Evolutionary conservation across 2,113 vertebrate genomes (phyloP), one percentile per base, ranked within the genome.

Genomic region (Carassius gibelio): DNA sequence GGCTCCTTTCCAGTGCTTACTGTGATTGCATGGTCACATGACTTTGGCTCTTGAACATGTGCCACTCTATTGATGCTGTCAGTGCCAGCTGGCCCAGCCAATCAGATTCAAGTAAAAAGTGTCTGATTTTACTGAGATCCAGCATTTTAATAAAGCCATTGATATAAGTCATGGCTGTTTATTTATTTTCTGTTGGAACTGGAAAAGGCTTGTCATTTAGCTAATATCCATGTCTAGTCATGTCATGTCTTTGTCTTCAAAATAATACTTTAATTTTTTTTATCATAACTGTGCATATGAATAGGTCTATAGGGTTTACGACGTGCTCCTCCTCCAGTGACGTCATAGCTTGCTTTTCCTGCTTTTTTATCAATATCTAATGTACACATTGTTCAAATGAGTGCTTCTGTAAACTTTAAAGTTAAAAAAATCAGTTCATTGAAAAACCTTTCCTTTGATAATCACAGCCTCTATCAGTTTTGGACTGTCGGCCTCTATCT

Each of bases 101-200:
- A 72, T 82, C 81, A 72, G 79, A 52, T 69, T n/a, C 1, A 5
- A 72, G 50, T 82, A 82, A 82, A 82, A 23, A 71, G 21, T 71
- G 26, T 21, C 68, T 55, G 64, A 36, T 72, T 57, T 82, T 36
- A 36, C 45, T 15, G 61, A 72, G 30, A 38, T 72, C 48, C 48
- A 36, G 9, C 45, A 71, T 57, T 34, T 52, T 71, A 72, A 59
- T 10, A 30, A 72, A 55, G 48, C 17, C 21, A 55, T 81, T 66
- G 45, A 19, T 36, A 81, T 81, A 30, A 45, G 80, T 55, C 64
- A 68, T 82, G 8, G 23, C 17, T 50, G 42, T 82, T 5, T 8
- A 68, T 81, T 0, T 3, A 68, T 81, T 30, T 36, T 69, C 45
- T 69, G 0, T 81, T 68, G 79, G 5, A 79, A 38, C 45, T 50